Conservation (phyloP, 2,888 invertebrate genomes). For the Aethes cnicana region DNA sequence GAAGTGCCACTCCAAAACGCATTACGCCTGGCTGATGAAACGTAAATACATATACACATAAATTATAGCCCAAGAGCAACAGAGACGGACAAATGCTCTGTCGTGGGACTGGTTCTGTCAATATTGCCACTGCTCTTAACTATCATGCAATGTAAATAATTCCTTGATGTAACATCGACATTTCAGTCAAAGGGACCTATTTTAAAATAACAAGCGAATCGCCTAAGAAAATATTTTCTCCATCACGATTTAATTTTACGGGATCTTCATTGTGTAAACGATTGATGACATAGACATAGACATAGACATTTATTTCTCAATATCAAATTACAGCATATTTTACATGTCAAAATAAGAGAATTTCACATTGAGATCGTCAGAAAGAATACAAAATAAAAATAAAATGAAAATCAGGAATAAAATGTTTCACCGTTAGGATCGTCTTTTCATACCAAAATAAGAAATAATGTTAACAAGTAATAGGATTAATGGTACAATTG, state of each 20-base stretch:
- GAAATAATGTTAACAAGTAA: too few species aligned
- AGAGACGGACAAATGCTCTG: slow-evolving; percentile 39
- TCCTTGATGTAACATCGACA: slow-evolving; percentile 39
- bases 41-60: slow-evolving; percentile 41
- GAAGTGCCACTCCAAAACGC: slow-evolving; percentile 60
- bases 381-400: too few species aligned
- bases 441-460: too few species aligned
- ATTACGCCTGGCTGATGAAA: slow-evolving; percentile 57
- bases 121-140: slow-evolving; percentile 59
- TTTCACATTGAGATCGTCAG: too few species aligned
- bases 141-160: slow-evolving; percentile 52
- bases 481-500: too few species aligned
- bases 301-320: too few species aligned
- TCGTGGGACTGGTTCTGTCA: slow-evolving; percentile 44
- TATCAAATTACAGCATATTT: too few species aligned
- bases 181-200: slow-evolving; percentile 12
- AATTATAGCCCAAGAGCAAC: slow-evolving; percentile 26
- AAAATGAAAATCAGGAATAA: too few species aligned
- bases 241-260: slow-evolving; percentile 7
- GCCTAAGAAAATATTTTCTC: slow-evolving; percentile 3
- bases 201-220: slow-evolving; percentile 13
- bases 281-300: too few species aligned
- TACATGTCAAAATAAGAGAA: too few species aligned
- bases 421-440: too few species aligned
- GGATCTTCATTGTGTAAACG: slow-evolving; percentile 5